Evolutionary conservation across 2,888 invertebrate genomes (phyloP).

Genomic region (Tethea ocularis): DNA sequence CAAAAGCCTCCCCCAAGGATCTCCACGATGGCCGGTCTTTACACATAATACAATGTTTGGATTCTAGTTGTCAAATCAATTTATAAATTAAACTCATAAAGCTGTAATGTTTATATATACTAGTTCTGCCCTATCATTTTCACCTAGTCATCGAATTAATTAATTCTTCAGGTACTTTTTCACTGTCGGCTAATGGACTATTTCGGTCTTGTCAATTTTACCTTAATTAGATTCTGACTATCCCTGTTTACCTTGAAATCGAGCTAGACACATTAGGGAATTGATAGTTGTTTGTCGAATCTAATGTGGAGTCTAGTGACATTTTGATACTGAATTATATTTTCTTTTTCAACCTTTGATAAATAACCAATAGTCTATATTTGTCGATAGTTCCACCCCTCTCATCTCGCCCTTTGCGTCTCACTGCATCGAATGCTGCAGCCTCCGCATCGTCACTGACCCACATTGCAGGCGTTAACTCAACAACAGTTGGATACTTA

Average conservation of each 20-base stretch:
- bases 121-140: neutral
- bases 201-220: constrained; percentile 22
- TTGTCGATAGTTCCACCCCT: constrained; percentile 33
- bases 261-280: constrained; percentile 26
- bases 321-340: neutral
- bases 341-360: neutral
- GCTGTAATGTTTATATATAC: neutral
- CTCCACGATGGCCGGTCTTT: no score
- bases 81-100: neutral
- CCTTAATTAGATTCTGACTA: constrained; percentile 23
- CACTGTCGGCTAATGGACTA: constrained; percentile 19
- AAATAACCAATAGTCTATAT: neutral
- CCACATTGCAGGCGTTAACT: constrained; percentile 61
- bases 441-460: constrained; percentile 64
- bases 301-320: neutral
- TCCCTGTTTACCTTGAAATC: constrained; percentile 18
- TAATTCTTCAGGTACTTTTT: constrained; percentile 13
- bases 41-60: no score
- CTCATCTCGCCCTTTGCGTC: constrained; percentile 63
- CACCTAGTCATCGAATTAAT: neutral
- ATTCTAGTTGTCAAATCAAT: neutral
- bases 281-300: neutral
- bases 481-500: constrained; percentile 49
- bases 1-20: no score
- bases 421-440: constrained; percentile 60